Evolutionary conservation across 2,888 invertebrate species (phyloP).

Genomic region (Linyphia triangularis): DNA sequence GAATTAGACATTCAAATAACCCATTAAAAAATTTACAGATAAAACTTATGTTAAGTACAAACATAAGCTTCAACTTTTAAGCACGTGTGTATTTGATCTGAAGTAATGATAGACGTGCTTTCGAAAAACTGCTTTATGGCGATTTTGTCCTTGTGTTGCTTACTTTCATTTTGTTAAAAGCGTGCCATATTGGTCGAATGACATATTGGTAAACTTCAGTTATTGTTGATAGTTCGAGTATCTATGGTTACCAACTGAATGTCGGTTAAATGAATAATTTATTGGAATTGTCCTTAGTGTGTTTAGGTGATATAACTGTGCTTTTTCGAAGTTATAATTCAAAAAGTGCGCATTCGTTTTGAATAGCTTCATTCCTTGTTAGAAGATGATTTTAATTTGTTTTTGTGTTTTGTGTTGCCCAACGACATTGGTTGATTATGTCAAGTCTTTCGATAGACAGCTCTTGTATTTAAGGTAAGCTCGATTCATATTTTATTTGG

Average conservation of each 20-base stretch:
- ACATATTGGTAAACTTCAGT: constrained; percentile 60
- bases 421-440: too few species aligned
- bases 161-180: constrained; percentile 53
- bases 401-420: too few species aligned
- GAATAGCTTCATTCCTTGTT: not conserved
- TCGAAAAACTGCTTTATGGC: constrained; percentile 18
- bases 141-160: constrained; percentile 35
- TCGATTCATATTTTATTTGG: too few species aligned
- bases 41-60: too few species aligned
- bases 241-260: constrained; percentile 41
- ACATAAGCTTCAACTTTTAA: too few species aligned
- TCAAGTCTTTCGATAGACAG: too few species aligned
- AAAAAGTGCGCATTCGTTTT: not conserved
- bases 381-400: not conserved
- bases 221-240: constrained; percentile 65
- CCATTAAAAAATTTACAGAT: too few species aligned
- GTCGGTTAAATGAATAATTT: constrained; percentile 11
- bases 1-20: too few species aligned
- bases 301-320: not conserved
- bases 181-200: constrained; percentile 20
- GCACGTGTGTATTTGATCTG: too few species aligned
- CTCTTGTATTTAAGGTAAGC: not conserved
- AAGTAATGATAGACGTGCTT: not conserved
- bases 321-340: constrained; percentile 5
- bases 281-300: not conserved